These are phyloP conservation scores for Ceratina australensis DNA, from an alignment of 1,140 invertebrate genomes.

Conservation along the genomic window DNA sequence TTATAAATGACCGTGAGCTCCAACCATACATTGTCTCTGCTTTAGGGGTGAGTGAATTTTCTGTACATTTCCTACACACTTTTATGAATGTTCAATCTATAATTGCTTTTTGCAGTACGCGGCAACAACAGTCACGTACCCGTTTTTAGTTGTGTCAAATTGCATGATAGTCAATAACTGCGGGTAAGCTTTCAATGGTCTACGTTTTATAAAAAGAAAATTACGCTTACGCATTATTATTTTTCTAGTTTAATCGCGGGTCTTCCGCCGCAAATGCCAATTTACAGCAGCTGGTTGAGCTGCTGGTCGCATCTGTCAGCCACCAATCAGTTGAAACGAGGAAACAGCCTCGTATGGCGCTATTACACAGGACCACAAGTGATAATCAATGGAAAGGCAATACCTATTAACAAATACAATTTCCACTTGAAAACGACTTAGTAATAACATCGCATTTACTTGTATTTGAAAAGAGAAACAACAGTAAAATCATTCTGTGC, in stretches of 20 bases:
- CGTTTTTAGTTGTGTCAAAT: slow-evolving; percentile 91
- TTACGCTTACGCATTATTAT: slow-evolving; percentile 35
- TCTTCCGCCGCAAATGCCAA: slow-evolving; percentile 88
- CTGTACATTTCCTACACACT: neutral
- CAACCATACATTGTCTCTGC: slow-evolving; percentile 82
- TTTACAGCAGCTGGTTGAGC: slow-evolving; percentile 87
- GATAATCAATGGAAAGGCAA: slow-evolving; percentile 62
- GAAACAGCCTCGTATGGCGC: slow-evolving; percentile 89
- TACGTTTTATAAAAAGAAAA: no score
- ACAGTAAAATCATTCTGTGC: slow-evolving; percentile 34
- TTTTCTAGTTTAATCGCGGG: slow-evolving; percentile 85
- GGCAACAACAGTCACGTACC: slow-evolving; percentile 90
- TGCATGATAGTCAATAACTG: slow-evolving; percentile 91
- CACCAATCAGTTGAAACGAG: slow-evolving; percentile 89
- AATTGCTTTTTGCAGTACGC: slow-evolving; percentile 82
- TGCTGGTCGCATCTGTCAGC: slow-evolving; percentile 89
- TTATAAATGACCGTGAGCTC: slow-evolving; percentile 87
- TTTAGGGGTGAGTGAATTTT: slow-evolving; percentile 79
- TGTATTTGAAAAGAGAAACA: slow-evolving; percentile 20
- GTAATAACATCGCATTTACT: slow-evolving; percentile 39
- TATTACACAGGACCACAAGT: slow-evolving; percentile 87
- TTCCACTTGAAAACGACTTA: slow-evolving; percentile 36
- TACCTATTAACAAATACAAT: slow-evolving; percentile 55
- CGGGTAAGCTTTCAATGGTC: slow-evolving; percentile 79
- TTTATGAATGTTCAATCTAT: slow-evolving; percentile 13